Percentiles rank a stretch among this genome's conserved stretches.
Evolutionary conservation across 1,140 invertebrate genomes (phyloP).

Genomic region (Coenobita brevimanus): DNA sequence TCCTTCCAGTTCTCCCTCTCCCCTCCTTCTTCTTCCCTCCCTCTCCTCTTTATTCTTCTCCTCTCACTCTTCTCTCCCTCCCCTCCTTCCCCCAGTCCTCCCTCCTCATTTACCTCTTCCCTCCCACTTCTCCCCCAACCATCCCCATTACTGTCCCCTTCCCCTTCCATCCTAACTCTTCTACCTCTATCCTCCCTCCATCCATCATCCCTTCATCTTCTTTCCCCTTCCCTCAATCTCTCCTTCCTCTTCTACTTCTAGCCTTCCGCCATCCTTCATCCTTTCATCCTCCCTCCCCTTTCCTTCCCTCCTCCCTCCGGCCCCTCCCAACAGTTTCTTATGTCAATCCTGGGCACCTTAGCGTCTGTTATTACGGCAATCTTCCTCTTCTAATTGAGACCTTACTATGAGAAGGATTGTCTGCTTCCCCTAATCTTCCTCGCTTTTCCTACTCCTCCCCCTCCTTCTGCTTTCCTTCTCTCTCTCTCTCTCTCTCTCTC

Average conservation of each 20-base stretch:
- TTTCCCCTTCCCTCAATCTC: background rate
- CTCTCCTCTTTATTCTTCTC: no score
- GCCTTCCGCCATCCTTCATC: no score
- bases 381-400: conserved; percentile 42
- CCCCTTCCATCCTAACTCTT: no score
- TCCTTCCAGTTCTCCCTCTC: no score
- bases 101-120: no score
- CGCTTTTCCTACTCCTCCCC: background rate
- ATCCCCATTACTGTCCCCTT: no score
- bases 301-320: background rate
- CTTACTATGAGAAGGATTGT: conserved; percentile 17
- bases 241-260: background rate
- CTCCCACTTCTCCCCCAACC: no score
- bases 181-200: background rate
- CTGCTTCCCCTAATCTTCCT: background rate
- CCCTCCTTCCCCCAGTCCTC: no score
- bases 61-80: no score
- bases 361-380: conserved; percentile 44
- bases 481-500: conserved; percentile 4
- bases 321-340: conserved; percentile 17
- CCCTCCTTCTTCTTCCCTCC: no score
- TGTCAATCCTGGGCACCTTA: conserved; percentile 28
- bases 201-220: background rate
- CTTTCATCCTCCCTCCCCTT: background rate
- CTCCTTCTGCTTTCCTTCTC: background rate